Conservation (phyloP, 2,113 vertebrate genomes). For the Regulus satrapa region DNA sequence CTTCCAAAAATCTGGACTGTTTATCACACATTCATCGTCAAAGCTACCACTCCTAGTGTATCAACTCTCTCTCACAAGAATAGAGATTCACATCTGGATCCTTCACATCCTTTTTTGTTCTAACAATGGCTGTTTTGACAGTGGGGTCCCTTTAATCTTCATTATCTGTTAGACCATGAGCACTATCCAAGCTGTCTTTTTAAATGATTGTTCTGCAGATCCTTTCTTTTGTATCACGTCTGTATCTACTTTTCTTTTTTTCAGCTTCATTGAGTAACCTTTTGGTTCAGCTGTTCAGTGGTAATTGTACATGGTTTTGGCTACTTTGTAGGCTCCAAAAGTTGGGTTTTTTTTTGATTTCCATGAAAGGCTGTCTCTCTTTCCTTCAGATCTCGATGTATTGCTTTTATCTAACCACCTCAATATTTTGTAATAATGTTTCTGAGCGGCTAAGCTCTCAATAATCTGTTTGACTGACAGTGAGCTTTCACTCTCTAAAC, state of each 20-base stretch:
- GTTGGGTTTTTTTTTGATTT: neutral
- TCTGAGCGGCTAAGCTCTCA: neutral
- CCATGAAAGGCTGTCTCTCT: neutral
- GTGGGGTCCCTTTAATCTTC: neutral
- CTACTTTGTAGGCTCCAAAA: neutral
- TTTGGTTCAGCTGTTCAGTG: neutral
- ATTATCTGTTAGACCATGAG: neutral
- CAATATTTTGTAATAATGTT: neutral
- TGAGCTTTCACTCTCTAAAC: neutral
- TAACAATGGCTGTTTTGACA: neutral
- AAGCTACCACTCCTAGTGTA: neutral
- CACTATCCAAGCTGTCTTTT: neutral
- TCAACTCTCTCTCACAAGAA: neutral
- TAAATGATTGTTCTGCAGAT: neutral
- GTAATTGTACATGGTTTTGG: neutral
- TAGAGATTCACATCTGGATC: neutral
- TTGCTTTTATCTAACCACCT: neutral
- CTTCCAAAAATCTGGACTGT: neutral
- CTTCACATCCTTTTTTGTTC: neutral
- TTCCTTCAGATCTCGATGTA: neutral
- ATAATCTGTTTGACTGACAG: neutral
- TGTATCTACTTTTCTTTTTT: neutral
- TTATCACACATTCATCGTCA: neutral
- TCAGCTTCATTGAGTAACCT: neutral
- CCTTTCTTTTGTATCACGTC: neutral